Conservation (phyloP, 2,113 vertebrate species). For the Setophaga kirtlandii region DNA sequence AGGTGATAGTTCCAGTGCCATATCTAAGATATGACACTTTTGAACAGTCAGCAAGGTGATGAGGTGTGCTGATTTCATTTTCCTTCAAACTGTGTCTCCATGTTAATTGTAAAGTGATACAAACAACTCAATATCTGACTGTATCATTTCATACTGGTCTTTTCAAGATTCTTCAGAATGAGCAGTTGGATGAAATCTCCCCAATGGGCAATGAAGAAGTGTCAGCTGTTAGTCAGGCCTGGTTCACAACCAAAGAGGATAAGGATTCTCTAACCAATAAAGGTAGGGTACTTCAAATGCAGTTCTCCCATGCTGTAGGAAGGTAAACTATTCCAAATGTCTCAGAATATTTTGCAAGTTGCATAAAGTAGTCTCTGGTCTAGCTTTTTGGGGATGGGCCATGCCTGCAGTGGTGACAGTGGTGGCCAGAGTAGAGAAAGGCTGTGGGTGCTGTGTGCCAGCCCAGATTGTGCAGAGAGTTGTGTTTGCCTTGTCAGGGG, state of each 20-base stretch:
- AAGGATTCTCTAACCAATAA: slow-evolving; percentile 97
- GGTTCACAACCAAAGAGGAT: slow-evolving; percentile 99
- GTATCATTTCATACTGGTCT: neutral
- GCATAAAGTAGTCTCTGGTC: neutral
- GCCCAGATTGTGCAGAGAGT: neutral
- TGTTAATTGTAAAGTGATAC: neutral
- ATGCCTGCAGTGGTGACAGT: neutral
- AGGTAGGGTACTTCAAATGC: slow-evolving; percentile 75
- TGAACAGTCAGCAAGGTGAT: neutral
- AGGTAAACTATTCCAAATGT: neutral
- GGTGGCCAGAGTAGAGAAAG: neutral
- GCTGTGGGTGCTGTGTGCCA: neutral
- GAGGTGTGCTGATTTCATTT: neutral
- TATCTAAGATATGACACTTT: neutral
- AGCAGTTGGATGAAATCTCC: slow-evolving; percentile 82
- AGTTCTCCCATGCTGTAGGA: neutral
- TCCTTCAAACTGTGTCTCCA: neutral
- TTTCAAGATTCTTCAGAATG: slow-evolving; percentile 89
- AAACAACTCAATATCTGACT: neutral
- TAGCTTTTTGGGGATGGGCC: neutral
- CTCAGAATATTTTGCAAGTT: neutral
- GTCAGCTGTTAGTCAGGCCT: slow-evolving; percentile 95
- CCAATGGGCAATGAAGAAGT: slow-evolving; percentile 85
- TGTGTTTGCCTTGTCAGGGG: neutral
- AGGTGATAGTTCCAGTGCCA: neutral